These are phyloP conservation scores for Sorex maritimensis DNA, from an alignment of 2,797 vertebrate genomes.

Conservation along the genomic window DNA sequence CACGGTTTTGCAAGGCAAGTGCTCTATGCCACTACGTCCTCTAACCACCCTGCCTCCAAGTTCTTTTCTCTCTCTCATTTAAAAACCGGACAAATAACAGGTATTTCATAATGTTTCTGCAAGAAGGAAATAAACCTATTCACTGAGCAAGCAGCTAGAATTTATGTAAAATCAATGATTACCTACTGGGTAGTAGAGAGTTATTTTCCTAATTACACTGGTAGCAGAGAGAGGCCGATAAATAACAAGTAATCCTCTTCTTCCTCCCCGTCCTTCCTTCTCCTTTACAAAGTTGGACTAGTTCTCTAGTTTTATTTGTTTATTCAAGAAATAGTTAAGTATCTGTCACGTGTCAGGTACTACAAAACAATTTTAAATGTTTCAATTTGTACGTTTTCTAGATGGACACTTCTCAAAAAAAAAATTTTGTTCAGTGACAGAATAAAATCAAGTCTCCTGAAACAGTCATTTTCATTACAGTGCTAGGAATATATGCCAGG, in stretches of 20 bases:
- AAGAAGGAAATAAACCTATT: constrained; percentile 27
- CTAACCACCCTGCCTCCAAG: background rate
- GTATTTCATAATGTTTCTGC: background rate
- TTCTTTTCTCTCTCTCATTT: constrained; percentile 23
- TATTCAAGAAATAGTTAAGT: background rate
- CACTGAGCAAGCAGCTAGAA: constrained; percentile 11
- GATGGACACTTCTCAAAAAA: constrained; percentile 25
- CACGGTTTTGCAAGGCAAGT: too few relatives aligned
- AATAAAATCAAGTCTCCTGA: constrained; percentile 39
- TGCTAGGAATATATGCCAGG: constrained; percentile 12
- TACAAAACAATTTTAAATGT: background rate
- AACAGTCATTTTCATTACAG: constrained; percentile 35
- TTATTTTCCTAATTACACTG: constrained; percentile 35
- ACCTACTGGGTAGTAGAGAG: background rate
- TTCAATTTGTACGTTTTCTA: background rate
- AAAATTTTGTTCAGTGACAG: constrained; percentile 1
- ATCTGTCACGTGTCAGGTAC: background rate
- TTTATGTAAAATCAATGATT: background rate
- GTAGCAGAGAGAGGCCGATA: background rate
- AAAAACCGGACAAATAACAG: background rate
- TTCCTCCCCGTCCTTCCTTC: background rate
- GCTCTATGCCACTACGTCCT: too few relatives aligned
- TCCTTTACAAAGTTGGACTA: background rate
- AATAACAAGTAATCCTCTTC: background rate
- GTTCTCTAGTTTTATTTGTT: constrained; percentile 36